Percentiles rank a stretch among this genome's conserved stretches.
These are phyloP conservation scores for Lasioglossum vierecki DNA, from an alignment of 2,888 invertebrate genomes.

Conservation along the genomic window DNA sequence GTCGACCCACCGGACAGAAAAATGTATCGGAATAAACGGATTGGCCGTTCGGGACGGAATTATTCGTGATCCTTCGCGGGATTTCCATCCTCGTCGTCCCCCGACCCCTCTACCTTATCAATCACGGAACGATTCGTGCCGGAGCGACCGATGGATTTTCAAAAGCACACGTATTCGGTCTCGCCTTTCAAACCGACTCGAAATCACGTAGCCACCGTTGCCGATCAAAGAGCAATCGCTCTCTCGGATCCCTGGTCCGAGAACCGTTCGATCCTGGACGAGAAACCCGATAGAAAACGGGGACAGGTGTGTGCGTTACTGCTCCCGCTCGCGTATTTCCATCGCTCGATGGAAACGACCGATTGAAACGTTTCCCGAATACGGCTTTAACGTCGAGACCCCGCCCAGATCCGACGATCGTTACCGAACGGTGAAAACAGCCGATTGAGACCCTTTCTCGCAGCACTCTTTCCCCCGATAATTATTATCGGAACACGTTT, in stretches of 20 bases:
- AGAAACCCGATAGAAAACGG: slow-evolving; percentile 6
- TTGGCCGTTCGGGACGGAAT: neutral
- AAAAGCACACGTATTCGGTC: slow-evolving; percentile 11
- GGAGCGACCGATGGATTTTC: slow-evolving; percentile 10
- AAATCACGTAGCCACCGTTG: neutral
- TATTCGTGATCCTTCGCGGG: neutral
- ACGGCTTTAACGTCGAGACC: slow-evolving; percentile 24
- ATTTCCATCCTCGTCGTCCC: neutral
- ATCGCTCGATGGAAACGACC: neutral
- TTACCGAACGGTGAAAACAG: neutral
- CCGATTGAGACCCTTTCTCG: neutral
- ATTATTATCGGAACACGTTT: slow-evolving; percentile 6
- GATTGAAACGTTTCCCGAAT: slow-evolving; percentile 19
- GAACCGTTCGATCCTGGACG: slow-evolving; percentile 17
- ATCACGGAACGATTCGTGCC: neutral
- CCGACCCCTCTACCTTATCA: neutral
- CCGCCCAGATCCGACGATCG: slow-evolving; percentile 8
- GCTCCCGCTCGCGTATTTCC: neutral
- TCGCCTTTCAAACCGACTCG: neutral
- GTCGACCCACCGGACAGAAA: neutral
- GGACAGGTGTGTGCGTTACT: neutral
- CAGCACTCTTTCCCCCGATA: no score
- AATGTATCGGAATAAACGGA: slow-evolving; percentile 6
- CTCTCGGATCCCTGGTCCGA: slow-evolving; percentile 26
- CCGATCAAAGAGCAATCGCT: slow-evolving; percentile 45